phyloP scores from a whole-genome alignment of 2,113 vertebrate genomes.

The Equus quagga region DNA sequence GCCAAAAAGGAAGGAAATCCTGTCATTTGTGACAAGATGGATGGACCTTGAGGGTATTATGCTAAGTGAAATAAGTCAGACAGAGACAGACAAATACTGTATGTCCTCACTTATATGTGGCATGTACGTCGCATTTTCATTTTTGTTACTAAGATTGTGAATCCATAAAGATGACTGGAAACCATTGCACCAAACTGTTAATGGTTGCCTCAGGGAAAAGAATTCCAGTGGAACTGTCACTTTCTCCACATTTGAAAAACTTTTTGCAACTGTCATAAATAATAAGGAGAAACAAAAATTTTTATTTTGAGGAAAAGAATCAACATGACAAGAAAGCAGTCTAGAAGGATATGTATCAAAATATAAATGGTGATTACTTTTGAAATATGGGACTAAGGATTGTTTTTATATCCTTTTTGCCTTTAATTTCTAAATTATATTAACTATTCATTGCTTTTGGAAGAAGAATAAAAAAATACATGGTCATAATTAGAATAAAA shows the following conservation, averaged over 20 bases:
- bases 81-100: background rate
- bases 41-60: background rate
- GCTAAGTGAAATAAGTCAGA: background rate
- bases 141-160: background rate
- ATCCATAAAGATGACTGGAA: background rate
- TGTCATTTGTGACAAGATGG: background rate
- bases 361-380: background rate
- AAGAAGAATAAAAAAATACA: background rate
- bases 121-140: background rate
- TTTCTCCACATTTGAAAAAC: background rate
- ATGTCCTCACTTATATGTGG: background rate
- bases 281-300: background rate
- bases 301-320: background rate
- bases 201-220: background rate
- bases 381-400: background rate
- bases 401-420: background rate
- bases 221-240: background rate
- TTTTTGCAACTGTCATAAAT: background rate
- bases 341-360: background rate
- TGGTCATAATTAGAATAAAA: background rate
- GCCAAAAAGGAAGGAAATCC: background rate
- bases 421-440: constrained; percentile 32
- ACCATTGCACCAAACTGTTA: background rate
- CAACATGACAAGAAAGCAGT: background rate
- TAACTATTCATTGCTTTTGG: background rate